Base-by-base conservation (phyloP, 2,888 invertebrate species). In the Drosophila niveifrons region DNA sequence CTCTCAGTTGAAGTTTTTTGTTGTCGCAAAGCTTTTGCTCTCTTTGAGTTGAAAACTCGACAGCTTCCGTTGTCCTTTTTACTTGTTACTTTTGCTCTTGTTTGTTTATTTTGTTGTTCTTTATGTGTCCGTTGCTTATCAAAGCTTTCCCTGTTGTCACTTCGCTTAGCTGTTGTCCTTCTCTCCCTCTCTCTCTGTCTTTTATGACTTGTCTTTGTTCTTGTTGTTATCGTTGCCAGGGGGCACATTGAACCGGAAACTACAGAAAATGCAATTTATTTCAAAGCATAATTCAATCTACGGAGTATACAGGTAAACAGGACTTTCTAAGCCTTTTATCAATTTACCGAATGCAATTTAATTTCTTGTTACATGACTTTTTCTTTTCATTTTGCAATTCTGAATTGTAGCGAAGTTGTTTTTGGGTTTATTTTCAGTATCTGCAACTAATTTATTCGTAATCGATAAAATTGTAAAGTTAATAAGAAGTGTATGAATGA, bases 131-230 rank as follows among this genome's bases (percentile, higher is more conserved):
- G 23, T 39, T 78, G 75, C 75, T 85, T 85, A 82, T 79, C 82
- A 79, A 70, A 72, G 85, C 85, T 82, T 79, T 84, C 48, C 51
- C 62, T 81, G 67, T 79, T 73, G 66, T 65, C 70, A 78, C 66
- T 73, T 78, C 23, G 68, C 31, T 41, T 36, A 36, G 36, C n/a
- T 11, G n/a, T 55, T 61, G 48, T 34, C 9, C 43, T 18, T 36
- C 44, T 18, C 47, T 31, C 28, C 11, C 17, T 2, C 34, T 11
- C 31, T 34, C 10, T 39, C 36, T 39, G 29, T 2, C 29, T 10
- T 29, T 13, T 34, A 4, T n/a, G 18, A 0, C 10, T 15, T 17
- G n/a, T 17, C 43, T 36, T 46, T 66, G 61, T 65, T 65, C 62
- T 55, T 64, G 58, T 55, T 65, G 55, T 56, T 65, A 63, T 71